Evolutionary conservation across 2,797 vertebrate species (phyloP).

Genomic region (Falco rusticolus): DNA sequence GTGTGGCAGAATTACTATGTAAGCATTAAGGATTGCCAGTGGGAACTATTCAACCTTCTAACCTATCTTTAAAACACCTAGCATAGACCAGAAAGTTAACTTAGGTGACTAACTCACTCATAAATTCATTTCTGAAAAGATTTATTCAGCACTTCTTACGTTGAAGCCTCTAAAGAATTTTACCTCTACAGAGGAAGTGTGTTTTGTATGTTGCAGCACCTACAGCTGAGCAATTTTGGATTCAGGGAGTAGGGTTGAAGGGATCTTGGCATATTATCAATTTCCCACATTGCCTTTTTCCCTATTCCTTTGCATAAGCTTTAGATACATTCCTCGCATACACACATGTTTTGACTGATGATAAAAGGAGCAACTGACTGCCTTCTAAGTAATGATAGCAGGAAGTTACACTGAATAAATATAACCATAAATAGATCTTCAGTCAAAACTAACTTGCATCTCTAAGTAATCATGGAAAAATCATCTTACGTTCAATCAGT

Average conservation of each 20-base stretch:
- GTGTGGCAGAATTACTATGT: neutral
- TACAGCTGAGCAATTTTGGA: neutral
- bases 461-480: neutral
- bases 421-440: neutral
- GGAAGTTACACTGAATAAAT: neutral
- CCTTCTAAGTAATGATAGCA: neutral
- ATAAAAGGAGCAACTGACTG: neutral
- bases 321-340: neutral
- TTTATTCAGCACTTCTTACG: neutral
- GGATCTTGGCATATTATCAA: neutral
- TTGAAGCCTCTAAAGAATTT: neutral
- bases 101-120: neutral
- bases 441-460: neutral
- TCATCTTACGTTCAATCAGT: slow-evolving; percentile 88
- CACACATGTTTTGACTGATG: neutral
- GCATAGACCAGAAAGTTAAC: neutral
- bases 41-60: neutral
- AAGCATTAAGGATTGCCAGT: neutral
- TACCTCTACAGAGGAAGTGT: neutral
- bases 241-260: neutral
- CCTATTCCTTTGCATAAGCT: neutral
- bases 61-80: neutral
- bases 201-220: neutral
- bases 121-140: neutral
- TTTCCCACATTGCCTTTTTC: neutral